Evolutionary conservation across 2,797 vertebrate species (phyloP).

Genomic region (Phalanger gymnotis): DNA sequence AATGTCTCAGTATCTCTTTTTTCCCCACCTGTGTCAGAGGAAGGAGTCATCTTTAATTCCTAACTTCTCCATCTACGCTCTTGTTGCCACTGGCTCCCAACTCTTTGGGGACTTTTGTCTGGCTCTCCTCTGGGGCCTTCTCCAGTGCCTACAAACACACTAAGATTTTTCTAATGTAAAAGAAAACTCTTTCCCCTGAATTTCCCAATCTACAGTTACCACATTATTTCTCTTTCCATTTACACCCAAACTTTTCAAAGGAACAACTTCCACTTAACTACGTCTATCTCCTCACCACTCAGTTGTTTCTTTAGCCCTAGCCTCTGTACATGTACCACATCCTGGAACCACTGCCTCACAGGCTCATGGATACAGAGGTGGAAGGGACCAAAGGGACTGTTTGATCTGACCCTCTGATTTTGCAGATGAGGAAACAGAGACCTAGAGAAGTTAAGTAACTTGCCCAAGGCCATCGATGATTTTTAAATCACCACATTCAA

Average conservation of each 20-base stretch:
- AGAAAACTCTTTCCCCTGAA: not conserved
- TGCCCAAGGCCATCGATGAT: not conserved
- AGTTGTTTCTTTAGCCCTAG: not conserved
- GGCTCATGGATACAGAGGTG: not conserved
- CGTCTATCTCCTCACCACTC: not conserved
- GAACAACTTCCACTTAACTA: not conserved
- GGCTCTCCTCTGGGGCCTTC: not conserved
- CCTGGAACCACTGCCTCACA: not conserved
- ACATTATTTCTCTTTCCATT: not conserved
- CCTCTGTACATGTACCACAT: not conserved
- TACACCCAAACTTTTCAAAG: not conserved
- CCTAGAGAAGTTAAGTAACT: not conserved
- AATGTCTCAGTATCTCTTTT: not conserved
- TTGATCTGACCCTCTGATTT: not conserved
- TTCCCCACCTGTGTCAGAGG: not conserved
- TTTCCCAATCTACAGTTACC: not conserved
- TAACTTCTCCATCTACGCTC: not conserved
- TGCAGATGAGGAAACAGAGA: not conserved
- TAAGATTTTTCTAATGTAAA: not conserved
- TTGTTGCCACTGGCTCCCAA: not conserved
- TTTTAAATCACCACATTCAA: not conserved
- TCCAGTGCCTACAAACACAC: not conserved
- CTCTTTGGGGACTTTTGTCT: not conserved
- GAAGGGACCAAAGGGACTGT: not conserved
- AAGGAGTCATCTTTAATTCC: not conserved